Conservation (phyloP, 2,113 vertebrate genomes). For the Paraplagusia blochii region DNA sequence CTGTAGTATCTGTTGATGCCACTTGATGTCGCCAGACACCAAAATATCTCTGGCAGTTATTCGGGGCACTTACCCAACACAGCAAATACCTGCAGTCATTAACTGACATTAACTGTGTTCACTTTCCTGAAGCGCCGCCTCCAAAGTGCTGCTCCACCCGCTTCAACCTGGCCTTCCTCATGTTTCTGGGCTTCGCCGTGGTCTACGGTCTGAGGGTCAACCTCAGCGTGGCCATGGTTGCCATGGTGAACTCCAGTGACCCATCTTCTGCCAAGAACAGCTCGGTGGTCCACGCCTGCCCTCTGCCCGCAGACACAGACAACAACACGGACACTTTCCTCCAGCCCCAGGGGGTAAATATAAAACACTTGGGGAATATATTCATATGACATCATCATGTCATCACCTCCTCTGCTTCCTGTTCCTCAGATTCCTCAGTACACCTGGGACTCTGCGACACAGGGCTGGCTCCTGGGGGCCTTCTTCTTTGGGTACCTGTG, state of each 20-base stretch:
- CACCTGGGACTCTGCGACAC: conserved; percentile 68
- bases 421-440: conserved; percentile 62
- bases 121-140: conserved; percentile 42
- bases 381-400: not conserved
- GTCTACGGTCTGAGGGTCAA: conserved; percentile 83
- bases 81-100: no score
- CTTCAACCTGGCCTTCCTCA: conserved; percentile 78
- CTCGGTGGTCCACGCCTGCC: conserved; percentile 54
- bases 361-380: rapidly evolving
- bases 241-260: conserved; percentile 78
- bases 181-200: conserved; percentile 81
- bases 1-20: no score
- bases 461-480: conserved; percentile 81
- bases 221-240: conserved; percentile 82
- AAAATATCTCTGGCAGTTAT: no score
- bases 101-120: not conserved
- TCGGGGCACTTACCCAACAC: no score
- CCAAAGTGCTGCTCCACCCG: conserved; percentile 79
- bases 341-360: conserved; percentile 61
- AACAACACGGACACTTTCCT: conserved; percentile 33
- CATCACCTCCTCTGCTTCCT: not conserved
- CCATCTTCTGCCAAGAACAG: conserved; percentile 20
- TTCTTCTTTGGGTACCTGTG: conserved; percentile 84
- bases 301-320: conserved; percentile 20
- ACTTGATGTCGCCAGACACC: no score